Percentiles rank a stretch among this genome's conserved stretches.
Evolutionary conservation across 2,888 invertebrate genomes (phyloP).

Genomic region (Ichneumoninae sp.): DNA sequence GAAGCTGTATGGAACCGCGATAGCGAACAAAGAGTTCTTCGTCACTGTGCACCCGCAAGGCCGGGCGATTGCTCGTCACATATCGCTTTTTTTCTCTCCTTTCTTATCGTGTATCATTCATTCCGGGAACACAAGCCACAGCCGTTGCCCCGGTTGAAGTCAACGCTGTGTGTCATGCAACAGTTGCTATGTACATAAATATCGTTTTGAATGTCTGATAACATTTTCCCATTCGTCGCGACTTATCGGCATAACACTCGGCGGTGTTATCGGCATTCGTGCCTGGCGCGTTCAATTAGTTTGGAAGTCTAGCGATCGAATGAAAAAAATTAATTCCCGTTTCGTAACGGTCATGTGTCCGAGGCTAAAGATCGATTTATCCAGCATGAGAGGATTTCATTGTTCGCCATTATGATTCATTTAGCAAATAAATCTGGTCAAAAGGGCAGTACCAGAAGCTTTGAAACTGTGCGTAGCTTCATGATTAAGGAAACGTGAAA

Average conservation of each 20-base stretch:
- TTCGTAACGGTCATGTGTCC: neutral
- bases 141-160: neutral
- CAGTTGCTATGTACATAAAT: conserved; percentile 5
- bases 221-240: neutral
- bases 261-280: neutral
- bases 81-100: neutral
- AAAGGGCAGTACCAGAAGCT: neutral
- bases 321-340: conserved; percentile 16
- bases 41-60: neutral
- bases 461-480: neutral
- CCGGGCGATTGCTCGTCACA: neutral
- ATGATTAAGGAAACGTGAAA: neutral
- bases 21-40: neutral
- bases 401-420: conserved; percentile 11
- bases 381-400: conserved; percentile 12
- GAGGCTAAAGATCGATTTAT: conserved; percentile 8
- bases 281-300: neutral
- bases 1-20: neutral
- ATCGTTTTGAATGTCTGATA: neutral
- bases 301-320: neutral
- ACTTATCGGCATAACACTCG: neutral
- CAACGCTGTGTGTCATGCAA: neutral
- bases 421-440: neutral
- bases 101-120: conserved; percentile 5
- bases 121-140: neutral